A percentile compares a stretch with the other conserved stretches of the same genome.
Evolutionary conservation across 2,797 vertebrate species (phyloP).

Genomic region (Prionace glauca): DNA sequence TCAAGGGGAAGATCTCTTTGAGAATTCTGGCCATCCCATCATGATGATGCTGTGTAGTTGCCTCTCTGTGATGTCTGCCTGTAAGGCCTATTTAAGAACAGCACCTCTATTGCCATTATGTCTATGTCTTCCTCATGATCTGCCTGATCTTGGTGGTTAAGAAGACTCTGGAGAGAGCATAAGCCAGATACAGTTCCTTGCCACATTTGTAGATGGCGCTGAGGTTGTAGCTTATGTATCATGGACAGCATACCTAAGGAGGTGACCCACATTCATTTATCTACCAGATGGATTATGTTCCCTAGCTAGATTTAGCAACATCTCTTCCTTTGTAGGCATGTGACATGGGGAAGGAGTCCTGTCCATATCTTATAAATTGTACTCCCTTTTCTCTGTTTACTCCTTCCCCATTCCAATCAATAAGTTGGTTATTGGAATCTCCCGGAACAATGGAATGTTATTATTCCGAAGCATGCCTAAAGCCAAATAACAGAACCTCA

Average conservation of each 20-base stretch:
- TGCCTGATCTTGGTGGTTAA: too few species aligned
- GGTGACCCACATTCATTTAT: neutral
- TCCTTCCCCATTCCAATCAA: neutral
- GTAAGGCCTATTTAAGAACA: too few species aligned
- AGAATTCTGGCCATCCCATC: too few species aligned
- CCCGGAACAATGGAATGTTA: neutral
- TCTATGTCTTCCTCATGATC: too few species aligned
- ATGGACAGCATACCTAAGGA: neutral
- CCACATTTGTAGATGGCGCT: too few species aligned
- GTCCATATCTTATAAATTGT: neutral
- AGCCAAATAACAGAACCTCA: slow-evolving; percentile 44
- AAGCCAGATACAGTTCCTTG: too few species aligned
- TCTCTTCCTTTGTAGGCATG: neutral
- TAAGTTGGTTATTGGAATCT: neutral
- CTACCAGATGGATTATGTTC: neutral
- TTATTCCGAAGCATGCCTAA: neutral
- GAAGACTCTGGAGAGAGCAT: too few species aligned
- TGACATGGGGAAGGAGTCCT: neutral
- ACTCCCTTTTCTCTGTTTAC: neutral
- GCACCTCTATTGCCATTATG: too few species aligned
- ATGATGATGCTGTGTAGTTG: too few species aligned
- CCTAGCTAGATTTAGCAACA: neutral
- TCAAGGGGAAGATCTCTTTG: too few species aligned
- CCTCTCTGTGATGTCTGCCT: too few species aligned
- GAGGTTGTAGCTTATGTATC: too few species aligned